Evolutionary conservation across 1,140 invertebrate species (phyloP).

Genomic region (Lineus longissimus): DNA sequence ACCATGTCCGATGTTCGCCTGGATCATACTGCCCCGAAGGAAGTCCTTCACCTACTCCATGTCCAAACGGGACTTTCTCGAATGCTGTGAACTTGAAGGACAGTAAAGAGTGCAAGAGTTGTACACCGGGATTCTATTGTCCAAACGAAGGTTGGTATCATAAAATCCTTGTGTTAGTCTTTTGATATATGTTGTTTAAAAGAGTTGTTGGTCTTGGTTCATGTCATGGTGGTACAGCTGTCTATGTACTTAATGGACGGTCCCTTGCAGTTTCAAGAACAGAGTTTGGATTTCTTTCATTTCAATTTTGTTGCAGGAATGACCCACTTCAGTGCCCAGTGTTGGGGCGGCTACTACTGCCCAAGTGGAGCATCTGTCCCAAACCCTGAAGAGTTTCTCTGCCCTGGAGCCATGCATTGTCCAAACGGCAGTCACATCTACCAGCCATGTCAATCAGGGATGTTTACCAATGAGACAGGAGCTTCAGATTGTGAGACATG

Average conservation of each 20-base stretch:
- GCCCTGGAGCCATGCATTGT: conserved; percentile 15
- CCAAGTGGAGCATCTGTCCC: conserved; percentile 15
- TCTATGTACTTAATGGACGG: too few relatives aligned
- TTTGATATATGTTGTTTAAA: too few relatives aligned
- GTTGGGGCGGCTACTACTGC: conserved; percentile 41
- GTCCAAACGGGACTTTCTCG: conserved; percentile 41
- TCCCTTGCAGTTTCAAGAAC: too few relatives aligned
- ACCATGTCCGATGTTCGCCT: too few relatives aligned
- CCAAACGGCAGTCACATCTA: conserved; percentile 36
- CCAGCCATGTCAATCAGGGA: conserved; percentile 38
- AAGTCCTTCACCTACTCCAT: conserved; percentile 28
- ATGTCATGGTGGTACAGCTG: too few relatives aligned
- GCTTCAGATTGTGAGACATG: conserved; percentile 31
- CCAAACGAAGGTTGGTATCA: conserved; percentile 37
- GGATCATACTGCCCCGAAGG: conserved; percentile 36
- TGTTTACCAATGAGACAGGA: conserved; percentile 41
- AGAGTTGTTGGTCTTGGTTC: too few relatives aligned
- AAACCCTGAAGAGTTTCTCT: too few relatives aligned
- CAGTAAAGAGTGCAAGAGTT: conserved; percentile 34
- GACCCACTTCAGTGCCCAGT: conserved; percentile 30
- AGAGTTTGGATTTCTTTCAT: too few relatives aligned
- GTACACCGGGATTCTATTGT: conserved; percentile 39
- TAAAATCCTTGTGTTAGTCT: too few relatives aligned
- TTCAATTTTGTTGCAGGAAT: conserved; percentile 16
- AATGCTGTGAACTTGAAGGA: conserved; percentile 24